Conservation (phyloP, 2,113 vertebrate species). For the Hymenochirus boettgeri region DNA sequence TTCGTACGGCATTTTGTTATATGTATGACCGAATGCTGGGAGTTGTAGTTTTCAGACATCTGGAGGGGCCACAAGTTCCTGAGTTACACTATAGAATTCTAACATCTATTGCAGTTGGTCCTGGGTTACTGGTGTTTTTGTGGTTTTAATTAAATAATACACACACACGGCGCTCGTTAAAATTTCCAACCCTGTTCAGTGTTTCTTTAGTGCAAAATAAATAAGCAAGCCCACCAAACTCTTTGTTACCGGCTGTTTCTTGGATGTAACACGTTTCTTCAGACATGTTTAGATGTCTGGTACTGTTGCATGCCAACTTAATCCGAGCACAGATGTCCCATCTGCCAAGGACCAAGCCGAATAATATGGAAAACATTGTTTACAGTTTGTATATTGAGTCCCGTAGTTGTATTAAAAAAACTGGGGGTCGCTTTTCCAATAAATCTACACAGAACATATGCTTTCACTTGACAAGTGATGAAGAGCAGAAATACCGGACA, state of each 20-base stretch:
- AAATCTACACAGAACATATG: constrained; percentile 37
- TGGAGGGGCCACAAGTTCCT: no score
- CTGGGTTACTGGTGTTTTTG: no score
- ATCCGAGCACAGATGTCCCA: constrained; percentile 39
- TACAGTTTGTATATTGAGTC: constrained; percentile 43
- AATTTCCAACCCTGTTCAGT: neutral
- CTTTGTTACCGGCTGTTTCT: neutral
- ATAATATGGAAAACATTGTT: constrained; percentile 42
- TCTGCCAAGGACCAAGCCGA: constrained; percentile 16
- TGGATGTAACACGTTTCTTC: neutral
- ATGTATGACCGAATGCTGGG: no score
- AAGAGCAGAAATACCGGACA: constrained; percentile 28
- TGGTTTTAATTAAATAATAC: no score
- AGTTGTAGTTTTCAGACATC: no score
- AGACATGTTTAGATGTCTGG: constrained; percentile 39
- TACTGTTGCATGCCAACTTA: constrained; percentile 30
- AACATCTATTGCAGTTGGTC: no score
- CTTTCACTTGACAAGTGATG: constrained; percentile 42
- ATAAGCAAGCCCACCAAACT: neutral
- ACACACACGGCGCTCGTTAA: no score
- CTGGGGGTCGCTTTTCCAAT: constrained; percentile 35
- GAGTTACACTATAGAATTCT: no score
- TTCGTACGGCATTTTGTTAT: no score
- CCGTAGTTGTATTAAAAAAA: constrained; percentile 42
- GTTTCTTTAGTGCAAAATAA: neutral